Evolutionary conservation across 2,113 vertebrate genomes (phyloP).

Genomic region (Physeter macrocephalus): DNA sequence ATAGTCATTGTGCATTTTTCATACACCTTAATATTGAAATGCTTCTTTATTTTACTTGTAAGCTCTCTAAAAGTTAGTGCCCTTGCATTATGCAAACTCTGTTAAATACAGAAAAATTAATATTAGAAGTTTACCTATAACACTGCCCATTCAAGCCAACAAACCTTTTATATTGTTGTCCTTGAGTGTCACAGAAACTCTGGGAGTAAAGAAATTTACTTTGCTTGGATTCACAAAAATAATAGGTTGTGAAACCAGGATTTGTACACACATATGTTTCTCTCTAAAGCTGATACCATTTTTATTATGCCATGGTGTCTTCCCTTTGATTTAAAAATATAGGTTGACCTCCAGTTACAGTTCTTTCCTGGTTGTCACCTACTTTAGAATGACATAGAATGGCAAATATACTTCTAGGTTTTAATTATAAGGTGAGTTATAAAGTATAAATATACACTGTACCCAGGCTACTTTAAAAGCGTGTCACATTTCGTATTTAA

Average conservation of each 20-base stretch:
- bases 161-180: background rate
- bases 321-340: background rate
- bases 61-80: background rate
- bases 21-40: background rate
- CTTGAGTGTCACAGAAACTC: background rate
- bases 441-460: background rate
- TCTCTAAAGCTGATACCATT: background rate
- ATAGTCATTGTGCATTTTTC: background rate
- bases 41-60: background rate
- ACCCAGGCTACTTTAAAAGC: background rate
- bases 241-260: background rate
- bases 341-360: background rate
- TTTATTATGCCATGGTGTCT: background rate
- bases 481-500: background rate
- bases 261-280: background rate
- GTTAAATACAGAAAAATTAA: background rate
- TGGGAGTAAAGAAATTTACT: background rate
- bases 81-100: background rate
- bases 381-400: background rate
- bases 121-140: background rate
- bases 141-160: background rate
- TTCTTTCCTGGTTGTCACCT: background rate
- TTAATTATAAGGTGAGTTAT: slow-evolving; percentile 5
- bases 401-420: background rate
- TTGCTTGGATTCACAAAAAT: background rate